Conservation (phyloP, 2,888 invertebrate genomes). For the Drosophila macrospina region DNA sequence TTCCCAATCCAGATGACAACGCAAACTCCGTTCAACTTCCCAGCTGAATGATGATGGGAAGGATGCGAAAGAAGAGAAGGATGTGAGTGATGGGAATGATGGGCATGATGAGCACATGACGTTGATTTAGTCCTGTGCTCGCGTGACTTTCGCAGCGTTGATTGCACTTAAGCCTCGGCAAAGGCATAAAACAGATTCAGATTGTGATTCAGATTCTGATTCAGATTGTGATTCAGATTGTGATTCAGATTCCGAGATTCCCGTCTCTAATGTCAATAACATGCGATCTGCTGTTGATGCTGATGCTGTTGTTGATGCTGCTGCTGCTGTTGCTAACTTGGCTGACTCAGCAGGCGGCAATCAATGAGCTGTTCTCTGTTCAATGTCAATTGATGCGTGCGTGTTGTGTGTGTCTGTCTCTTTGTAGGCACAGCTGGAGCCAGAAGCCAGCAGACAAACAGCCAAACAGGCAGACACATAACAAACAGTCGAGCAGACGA, state of each 20-base stretch:
- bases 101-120: slow-evolving; percentile 25
- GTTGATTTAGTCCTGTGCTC: slow-evolving; percentile 43
- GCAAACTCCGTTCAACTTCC: slow-evolving; percentile 42
- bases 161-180: slow-evolving; percentile 69
- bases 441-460: slow-evolving; percentile 18
- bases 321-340: slow-evolving; percentile 42
- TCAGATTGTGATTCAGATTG: slow-evolving; percentile 34
- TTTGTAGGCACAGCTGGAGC: slow-evolving; percentile 31
- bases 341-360: slow-evolving; percentile 78
- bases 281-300: slow-evolving; percentile 55
- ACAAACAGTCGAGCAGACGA: slow-evolving; percentile 7
- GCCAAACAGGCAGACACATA: slow-evolving; percentile 21
- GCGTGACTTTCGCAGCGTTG: slow-evolving; percentile 53
- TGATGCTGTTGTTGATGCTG: slow-evolving; percentile 32
- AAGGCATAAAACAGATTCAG: slow-evolving; percentile 46
- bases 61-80: no score
- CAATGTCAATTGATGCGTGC: slow-evolving; percentile 53
- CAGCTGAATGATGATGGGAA: slow-evolving; percentile 16
- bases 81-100: slow-evolving; percentile 11
- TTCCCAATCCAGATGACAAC: slow-evolving; percentile 39
- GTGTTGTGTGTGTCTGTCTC: slow-evolving; percentile 6
- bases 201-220: slow-evolving; percentile 33
- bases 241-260: slow-evolving; percentile 32
- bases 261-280: slow-evolving; percentile 65
- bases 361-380: slow-evolving; percentile 56